Base-by-base conservation (phyloP, 2,113 vertebrate genomes). In the Zapus hudsonius region DNA sequence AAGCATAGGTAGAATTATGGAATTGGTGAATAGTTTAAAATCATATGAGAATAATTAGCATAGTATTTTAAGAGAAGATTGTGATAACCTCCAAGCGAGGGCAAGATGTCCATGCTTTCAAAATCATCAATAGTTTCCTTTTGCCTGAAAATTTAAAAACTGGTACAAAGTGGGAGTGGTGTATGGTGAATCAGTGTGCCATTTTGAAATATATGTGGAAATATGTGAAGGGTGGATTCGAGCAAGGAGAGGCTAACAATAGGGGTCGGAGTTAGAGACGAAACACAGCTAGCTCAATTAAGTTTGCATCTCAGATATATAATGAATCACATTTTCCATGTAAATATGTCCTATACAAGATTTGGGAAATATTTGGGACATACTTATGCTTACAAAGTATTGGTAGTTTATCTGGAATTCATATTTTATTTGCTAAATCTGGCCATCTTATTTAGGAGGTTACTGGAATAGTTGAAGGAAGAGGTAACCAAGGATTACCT, bases 61-160 rank as follows among this genome's bases (percentile, higher is more conserved):
- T 70, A 17, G 61, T 33, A 74, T 72, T 63, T 87, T 44, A 84
- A 91, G 33, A 76, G n/a, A n/a, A n/a, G 44, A 67, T 11, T 75
- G 5, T 47, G 72, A 67, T n/a, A n/a, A 9, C 38, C 22, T 88
- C 82, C 33, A 90, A 80, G 25, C 33, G 57, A 70, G 55, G 47
- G 7, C 42, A 92, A 88, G 38, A 19, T 66, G 59, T 12, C 27
- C 40, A 1, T 72, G 64, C 86, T 93, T 52, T 95, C 16, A 73
- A 95, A 95, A 85, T 88, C 16, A 64, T 79, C 31, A 82, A 29
- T 78, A 59, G 63, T 63, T 93, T 93, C 7, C 15, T 52, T 93
- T 93, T 85, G 59, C 61, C 42, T 83, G 33, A 92, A 87, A 93
- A 94, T 25, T 85, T 73, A 66, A 93, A 93, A 85, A 20, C 59